phyloP scores from a whole-genome alignment of 2,797 vertebrate genomes.

The Danio tinwini region DNA sequence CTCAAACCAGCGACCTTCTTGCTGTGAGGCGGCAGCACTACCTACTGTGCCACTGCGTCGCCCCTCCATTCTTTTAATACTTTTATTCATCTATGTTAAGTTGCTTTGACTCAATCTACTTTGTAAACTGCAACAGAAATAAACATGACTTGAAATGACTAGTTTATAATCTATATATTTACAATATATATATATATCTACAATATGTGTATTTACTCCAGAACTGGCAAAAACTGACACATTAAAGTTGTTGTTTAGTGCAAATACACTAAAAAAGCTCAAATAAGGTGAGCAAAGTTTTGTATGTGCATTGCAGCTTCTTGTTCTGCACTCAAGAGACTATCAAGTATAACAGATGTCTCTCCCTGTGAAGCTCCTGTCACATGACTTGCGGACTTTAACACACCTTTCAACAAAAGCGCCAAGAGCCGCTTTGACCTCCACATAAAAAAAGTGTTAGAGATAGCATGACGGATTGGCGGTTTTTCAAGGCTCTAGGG shows the following conservation, averaged over 20 bases:
- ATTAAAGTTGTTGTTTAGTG: background rate
- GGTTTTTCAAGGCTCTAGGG: background rate
- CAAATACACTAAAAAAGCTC: background rate
- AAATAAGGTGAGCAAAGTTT: background rate
- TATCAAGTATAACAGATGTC: constrained; percentile 14
- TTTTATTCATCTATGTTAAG: no score
- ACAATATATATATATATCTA: no score
- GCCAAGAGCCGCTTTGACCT: background rate
- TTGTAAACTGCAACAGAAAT: no score
- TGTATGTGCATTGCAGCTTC: constrained; percentile 45
- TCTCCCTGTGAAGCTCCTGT: constrained; percentile 20
- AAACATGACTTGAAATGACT: no score
- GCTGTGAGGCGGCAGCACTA: no score
- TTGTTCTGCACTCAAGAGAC: constrained; percentile 29
- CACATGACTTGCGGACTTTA: constrained; percentile 16
- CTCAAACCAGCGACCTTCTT: no score
- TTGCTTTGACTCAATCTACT: no score
- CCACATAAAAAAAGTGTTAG: background rate
- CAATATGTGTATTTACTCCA: no score
- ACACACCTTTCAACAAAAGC: background rate
- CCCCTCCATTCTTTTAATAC: no score
- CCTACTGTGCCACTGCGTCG: no score
- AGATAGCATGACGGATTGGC: background rate
- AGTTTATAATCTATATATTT: no score
- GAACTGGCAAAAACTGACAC: background rate